A percentile compares a stretch with the other conserved stretches of the same genome.
Evolutionary conservation across 2,888 invertebrate genomes (phyloP).

Genomic region (Galeruca laticollis): DNA sequence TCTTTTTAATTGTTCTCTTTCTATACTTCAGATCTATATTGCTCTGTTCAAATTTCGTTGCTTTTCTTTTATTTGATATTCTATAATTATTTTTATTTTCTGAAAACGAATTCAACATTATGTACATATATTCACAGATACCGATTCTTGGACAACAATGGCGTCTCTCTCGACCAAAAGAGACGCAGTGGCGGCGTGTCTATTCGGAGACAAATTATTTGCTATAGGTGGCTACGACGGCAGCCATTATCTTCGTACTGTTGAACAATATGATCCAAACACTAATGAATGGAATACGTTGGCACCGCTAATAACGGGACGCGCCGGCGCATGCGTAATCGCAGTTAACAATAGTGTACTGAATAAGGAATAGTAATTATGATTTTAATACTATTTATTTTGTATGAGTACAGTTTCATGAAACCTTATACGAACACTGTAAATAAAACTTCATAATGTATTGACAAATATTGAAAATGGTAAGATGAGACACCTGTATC

Average conservation of each 20-base stretch:
- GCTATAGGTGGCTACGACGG: conserved; percentile 95
- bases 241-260: conserved; percentile 85
- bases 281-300: conserved; percentile 84
- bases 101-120: no score
- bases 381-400: conserved; percentile 5
- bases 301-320: conserved; percentile 82
- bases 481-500: no score
- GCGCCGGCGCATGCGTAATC: conserved; percentile 91
- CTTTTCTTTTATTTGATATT: no score
- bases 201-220: conserved; percentile 84
- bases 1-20: no score
- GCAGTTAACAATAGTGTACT: conserved; percentile 64
- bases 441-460: no score
- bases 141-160: conserved; percentile 89
- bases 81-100: no score
- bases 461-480: no score
- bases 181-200: conserved; percentile 90
- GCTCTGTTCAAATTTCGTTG: no score
- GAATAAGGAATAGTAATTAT: conserved; percentile 39
- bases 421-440: neutral
- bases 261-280: conserved; percentile 91
- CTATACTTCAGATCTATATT: no score
- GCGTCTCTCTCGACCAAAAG: conserved; percentile 86
- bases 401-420: neutral
- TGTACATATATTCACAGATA: conserved; percentile 73